These are phyloP conservation scores for Hyposoter dolosus DNA, from an alignment of 2,888 invertebrate species.

Conservation along the genomic window DNA sequence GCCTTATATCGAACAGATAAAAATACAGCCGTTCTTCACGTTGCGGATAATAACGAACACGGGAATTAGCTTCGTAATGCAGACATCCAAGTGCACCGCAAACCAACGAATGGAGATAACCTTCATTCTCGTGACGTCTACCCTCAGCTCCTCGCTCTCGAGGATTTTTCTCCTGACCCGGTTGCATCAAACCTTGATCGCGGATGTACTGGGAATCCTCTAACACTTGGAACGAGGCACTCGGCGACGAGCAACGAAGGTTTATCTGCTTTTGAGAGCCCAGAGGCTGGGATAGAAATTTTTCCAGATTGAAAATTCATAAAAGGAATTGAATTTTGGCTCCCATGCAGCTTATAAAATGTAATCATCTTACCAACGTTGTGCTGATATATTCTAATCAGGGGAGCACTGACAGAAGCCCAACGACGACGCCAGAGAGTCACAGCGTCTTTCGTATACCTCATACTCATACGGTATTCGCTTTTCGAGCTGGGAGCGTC, in stretches of 20 bases:
- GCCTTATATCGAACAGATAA: conserved; percentile 85
- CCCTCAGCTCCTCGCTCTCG: conserved; percentile 71
- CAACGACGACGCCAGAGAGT: no score
- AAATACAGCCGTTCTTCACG: conserved; percentile 98
- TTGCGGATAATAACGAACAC: conserved; percentile 96
- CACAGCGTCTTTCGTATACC: conserved; percentile 90
- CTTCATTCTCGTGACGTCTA: conserved; percentile 85
- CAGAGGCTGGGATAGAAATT: conserved; percentile 73
- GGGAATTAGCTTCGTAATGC: conserved; percentile 96
- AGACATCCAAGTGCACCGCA: conserved; percentile 96
- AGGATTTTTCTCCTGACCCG: conserved; percentile 80
- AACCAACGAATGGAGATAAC: conserved; percentile 92
- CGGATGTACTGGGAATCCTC: conserved; percentile 90
- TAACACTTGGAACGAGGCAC: conserved; percentile 92
- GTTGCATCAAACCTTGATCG: conserved; percentile 61
- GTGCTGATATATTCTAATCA: conserved; percentile 91
- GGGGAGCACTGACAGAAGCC: conserved; percentile 93
- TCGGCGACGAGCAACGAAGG: conserved; percentile 93
- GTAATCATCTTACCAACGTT: conserved; percentile 84
- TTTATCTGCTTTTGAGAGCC: conserved; percentile 90
- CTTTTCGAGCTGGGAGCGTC: conserved; percentile 95
- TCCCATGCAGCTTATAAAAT: not conserved
- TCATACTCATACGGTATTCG: conserved; percentile 93
- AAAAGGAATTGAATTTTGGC: not conserved
- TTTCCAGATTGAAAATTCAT: not conserved